phyloP scores from a whole-genome alignment of 2,888 invertebrate species.

The Entomobrya proxima region DNA sequence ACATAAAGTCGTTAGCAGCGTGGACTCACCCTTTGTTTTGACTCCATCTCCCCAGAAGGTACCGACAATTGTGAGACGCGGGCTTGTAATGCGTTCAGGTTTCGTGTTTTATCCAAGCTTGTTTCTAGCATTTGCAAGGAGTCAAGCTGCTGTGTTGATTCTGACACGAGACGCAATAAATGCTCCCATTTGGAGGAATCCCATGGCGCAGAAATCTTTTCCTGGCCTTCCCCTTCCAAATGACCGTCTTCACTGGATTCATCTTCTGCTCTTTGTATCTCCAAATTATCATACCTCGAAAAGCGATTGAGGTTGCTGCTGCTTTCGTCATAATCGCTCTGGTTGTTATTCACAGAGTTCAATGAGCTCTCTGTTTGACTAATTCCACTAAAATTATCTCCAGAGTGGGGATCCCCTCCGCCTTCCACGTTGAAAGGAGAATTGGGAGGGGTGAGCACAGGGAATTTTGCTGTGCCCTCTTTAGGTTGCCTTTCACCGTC shows the following conservation, averaged over 20 bases:
- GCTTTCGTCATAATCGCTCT: slow-evolving; percentile 67
- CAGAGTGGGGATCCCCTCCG: slow-evolving; percentile 59
- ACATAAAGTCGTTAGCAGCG: background rate
- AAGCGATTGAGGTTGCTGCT: slow-evolving; percentile 70
- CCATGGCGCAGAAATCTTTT: slow-evolving; percentile 90
- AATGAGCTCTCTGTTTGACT: slow-evolving; percentile 70
- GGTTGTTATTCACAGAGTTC: slow-evolving; percentile 69
- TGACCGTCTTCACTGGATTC: slow-evolving; percentile 70
- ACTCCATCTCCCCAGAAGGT: slow-evolving; percentile 51
- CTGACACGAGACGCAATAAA: slow-evolving; percentile 72
- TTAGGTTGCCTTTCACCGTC: slow-evolving; percentile 66
- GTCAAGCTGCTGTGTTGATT: slow-evolving; percentile 75
- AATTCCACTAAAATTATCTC: slow-evolving; percentile 65
- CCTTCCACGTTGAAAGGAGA: slow-evolving; percentile 66
- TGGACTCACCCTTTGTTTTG: slow-evolving; percentile 54
- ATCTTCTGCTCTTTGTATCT: slow-evolving; percentile 70
- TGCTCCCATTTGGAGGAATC: slow-evolving; percentile 71
- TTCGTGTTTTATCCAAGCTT: slow-evolving; percentile 61
- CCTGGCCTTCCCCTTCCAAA: slow-evolving; percentile 66
- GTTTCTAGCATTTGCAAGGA: slow-evolving; percentile 70
- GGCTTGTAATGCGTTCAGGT: slow-evolving; percentile 38
- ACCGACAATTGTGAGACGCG: slow-evolving; percentile 41
- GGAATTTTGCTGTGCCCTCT: slow-evolving; percentile 71
- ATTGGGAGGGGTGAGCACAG: slow-evolving; percentile 71
- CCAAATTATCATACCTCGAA: slow-evolving; percentile 75